Evolutionary conservation across 2,797 vertebrate species (phyloP).

Genomic region (Falco columbarius): DNA sequence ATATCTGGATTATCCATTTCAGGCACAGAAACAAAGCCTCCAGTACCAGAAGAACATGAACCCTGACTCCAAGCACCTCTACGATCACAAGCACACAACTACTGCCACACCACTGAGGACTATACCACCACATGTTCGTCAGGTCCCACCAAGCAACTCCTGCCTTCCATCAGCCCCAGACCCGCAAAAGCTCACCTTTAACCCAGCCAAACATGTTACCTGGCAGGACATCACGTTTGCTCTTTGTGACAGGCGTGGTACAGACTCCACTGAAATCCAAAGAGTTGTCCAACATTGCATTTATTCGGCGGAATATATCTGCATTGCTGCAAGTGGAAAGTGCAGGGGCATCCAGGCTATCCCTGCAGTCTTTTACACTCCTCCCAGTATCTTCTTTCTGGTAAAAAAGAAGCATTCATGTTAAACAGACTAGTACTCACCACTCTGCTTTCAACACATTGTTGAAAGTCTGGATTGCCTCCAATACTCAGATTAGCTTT

Average conservation of each 20-base stretch:
- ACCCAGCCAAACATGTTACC: slow-evolving; percentile 76
- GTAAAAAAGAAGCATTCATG: not conserved
- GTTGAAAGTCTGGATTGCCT: not conserved
- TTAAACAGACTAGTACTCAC: not conserved
- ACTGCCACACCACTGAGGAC: not conserved
- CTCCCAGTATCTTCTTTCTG: slow-evolving; percentile 82
- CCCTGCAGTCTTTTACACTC: slow-evolving; percentile 85
- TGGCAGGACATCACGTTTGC: slow-evolving; percentile 83
- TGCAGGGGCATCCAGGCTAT: slow-evolving; percentile 84
- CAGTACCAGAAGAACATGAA: not conserved
- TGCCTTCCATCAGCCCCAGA: not conserved
- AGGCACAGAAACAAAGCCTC: not conserved
- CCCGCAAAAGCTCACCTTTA: not conserved
- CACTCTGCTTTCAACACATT: not conserved
- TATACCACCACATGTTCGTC: not conserved
- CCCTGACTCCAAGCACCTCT: not conserved
- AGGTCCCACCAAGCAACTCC: not conserved
- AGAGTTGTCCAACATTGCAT: slow-evolving; percentile 95
- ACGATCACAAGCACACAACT: not conserved
- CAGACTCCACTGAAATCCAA: slow-evolving; percentile 95
- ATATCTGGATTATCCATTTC: not conserved
- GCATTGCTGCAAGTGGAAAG: slow-evolving; percentile 96
- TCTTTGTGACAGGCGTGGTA: slow-evolving; percentile 88
- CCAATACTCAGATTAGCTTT: slow-evolving; percentile 23
- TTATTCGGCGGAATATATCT: slow-evolving; percentile 94